Conservation (phyloP, 2,888 invertebrate species). For the Therioaphis trifolii region DNA sequence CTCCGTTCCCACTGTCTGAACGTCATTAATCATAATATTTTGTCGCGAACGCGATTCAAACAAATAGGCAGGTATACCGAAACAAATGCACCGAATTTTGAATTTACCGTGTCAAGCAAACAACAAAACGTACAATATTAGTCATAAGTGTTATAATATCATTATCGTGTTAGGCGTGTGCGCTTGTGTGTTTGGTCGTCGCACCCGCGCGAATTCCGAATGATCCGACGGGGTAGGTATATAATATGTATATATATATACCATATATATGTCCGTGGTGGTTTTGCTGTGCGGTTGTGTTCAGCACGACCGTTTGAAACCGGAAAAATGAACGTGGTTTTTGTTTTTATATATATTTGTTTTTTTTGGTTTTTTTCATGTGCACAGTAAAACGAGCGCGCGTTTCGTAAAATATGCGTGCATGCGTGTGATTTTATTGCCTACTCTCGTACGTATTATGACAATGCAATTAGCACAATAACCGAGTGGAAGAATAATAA, state of each 20-base stretch:
- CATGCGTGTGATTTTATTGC: neutral
- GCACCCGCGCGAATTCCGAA: neutral
- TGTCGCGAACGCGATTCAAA: neutral
- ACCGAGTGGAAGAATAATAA: neutral
- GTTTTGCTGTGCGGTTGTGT: too few relatives aligned
- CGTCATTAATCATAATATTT: slow-evolving; percentile 24
- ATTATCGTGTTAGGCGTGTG: too few relatives aligned
- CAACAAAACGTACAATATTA: neutral
- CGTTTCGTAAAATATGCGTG: neutral
- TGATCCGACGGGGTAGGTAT: neutral
- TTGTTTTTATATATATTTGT: neutral
- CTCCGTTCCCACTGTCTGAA: neutral
- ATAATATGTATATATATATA: neutral
- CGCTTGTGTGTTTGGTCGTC: neutral
- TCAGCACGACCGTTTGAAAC: too few relatives aligned
- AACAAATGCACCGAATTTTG: too few relatives aligned
- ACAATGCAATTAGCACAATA: slow-evolving; percentile 18
- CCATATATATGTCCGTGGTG: too few relatives aligned
- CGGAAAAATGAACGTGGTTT: neutral
- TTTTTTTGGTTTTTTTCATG: neutral
- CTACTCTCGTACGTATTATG: neutral
- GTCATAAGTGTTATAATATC: too few relatives aligned
- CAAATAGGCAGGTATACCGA: too few relatives aligned
- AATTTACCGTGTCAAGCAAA: neutral
- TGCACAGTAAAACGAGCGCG: neutral